Percentiles rank a stretch among this genome's conserved stretches.
Conservation (phyloP, 2,797 vertebrate genomes). For the Rhynchotus rufescens region DNA sequence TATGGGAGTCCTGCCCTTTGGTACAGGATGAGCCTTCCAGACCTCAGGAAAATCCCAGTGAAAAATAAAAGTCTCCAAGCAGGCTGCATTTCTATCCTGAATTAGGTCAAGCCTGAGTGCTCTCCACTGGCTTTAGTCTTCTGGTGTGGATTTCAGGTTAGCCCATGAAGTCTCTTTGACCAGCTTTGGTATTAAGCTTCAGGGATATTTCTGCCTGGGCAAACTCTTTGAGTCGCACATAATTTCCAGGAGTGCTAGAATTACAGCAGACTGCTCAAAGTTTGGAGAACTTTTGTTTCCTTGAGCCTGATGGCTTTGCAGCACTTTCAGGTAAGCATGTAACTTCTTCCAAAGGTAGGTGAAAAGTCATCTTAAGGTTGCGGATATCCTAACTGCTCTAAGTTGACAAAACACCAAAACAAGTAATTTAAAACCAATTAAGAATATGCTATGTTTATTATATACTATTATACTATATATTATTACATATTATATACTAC, state of each 20-base stretch:
- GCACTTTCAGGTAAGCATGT: neutral
- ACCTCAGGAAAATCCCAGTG: neutral
- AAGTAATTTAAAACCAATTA: neutral
- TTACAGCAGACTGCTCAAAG: neutral
- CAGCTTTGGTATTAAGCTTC: conserved; percentile 15
- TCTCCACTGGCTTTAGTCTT: conserved; percentile 15
- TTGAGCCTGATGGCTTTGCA: neutral
- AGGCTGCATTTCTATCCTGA: conserved; percentile 11
- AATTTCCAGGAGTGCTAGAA: neutral
- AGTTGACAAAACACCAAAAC: neutral
- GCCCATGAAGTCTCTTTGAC: conserved; percentile 19
- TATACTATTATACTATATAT: no score
- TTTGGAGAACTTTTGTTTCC: neutral
- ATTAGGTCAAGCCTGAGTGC: conserved; percentile 6
- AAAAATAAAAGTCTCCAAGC: neutral
- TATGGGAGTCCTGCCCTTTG: neutral
- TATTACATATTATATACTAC: no score
- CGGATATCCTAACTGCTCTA: neutral
- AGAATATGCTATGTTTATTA: neutral
- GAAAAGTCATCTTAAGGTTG: neutral
- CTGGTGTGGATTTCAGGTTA: conserved; percentile 37
- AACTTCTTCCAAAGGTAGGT: neutral
- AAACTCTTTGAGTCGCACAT: neutral
- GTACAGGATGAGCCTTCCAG: neutral
- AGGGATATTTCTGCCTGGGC: neutral